Conservation (phyloP, 2,888 invertebrate genomes). For the Drosophila flavopinicola region DNA sequence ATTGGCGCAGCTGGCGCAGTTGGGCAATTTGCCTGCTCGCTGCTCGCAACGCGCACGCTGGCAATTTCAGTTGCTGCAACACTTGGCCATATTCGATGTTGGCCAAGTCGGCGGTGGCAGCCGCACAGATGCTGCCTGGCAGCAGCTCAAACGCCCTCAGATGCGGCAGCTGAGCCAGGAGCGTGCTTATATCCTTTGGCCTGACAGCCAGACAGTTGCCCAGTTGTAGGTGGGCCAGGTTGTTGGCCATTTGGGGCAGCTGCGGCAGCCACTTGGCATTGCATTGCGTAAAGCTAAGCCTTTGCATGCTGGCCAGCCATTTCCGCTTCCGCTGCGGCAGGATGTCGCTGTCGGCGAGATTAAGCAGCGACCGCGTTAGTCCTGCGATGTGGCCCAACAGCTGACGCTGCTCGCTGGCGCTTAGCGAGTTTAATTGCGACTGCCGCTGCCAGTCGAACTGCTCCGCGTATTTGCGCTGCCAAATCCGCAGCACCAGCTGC, state of each 20-base stretch:
- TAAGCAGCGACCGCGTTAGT: slow-evolving; percentile 49
- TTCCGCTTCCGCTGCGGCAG: slow-evolving; percentile 21
- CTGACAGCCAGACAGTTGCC: slow-evolving; percentile 16
- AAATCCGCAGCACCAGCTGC: slow-evolving; percentile 52
- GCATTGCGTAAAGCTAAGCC: slow-evolving; percentile 46
- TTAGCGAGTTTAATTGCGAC: slow-evolving; percentile 44
- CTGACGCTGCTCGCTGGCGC: slow-evolving; percentile 33
- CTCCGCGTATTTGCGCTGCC: slow-evolving; percentile 50
- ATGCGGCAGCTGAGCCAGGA: slow-evolving; percentile 30
- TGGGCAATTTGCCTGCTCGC: slow-evolving; percentile 43
- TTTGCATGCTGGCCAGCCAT: slow-evolving; percentile 24
- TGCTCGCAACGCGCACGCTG: slow-evolving; percentile 54
- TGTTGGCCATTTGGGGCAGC: slow-evolving; percentile 38
- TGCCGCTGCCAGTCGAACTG: slow-evolving; percentile 49
- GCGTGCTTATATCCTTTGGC: slow-evolving; percentile 25
- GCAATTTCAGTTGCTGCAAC: slow-evolving; percentile 52
- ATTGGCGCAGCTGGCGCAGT: slow-evolving; percentile 52
- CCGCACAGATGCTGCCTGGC: slow-evolving; percentile 22
- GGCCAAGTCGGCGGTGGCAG: slow-evolving; percentile 14
- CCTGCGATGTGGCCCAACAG: slow-evolving; percentile 41
- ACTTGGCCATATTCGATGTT: slow-evolving; percentile 45
- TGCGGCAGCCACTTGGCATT: slow-evolving; percentile 31
- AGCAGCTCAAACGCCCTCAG: slow-evolving; percentile 49
- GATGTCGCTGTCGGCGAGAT: slow-evolving; percentile 36
- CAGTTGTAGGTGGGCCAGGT: slow-evolving; percentile 50